Base-by-base conservation (phyloP, 2,113 vertebrate genomes). In the western clawed frog (Xenopus tropicalis) region DNA sequence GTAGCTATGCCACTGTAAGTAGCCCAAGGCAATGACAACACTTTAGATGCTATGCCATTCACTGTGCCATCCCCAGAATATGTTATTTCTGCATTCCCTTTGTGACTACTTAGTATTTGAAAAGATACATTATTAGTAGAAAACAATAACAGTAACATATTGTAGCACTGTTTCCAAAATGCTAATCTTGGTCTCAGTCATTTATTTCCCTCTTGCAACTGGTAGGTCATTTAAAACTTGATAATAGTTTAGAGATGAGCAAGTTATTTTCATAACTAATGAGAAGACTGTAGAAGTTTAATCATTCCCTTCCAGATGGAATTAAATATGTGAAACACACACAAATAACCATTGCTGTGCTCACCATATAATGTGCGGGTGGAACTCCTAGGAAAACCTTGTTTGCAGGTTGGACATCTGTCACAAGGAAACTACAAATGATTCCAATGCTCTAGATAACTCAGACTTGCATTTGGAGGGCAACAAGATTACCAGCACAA, bases 261-360 rank as follows among this genome's bases (percentile, higher is more conserved):
- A 68, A 79, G 83, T 52, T 56, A 79, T 77, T 86, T 85, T 81
- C 80, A 90, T 89, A 88, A 90, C 81, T 48, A 85, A 92, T 88
- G 86, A 87, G 79, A 54, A 66, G 75, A 83, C 0, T 4, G 80
- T 0, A 0, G 79, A 85, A 64, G 85, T 85, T 83, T 82, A 71
- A 85, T 85, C 66, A 82, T 86, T 88, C 84, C 86, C 85, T 90
- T 84, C 86, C 84, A 3, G 80, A 80, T 85, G 84, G 46, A 48
- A 48, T 48, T 6, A 48, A 48, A 48, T 37, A 37, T 37, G 6
- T 37, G 29, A 37, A 37, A 9, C 29, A 37, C 29, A 37, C 10
- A n/a, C n/a, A n/a, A 8, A 37, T 37, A 37, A 37, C 6, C 29
- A 37, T 37, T 37, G 29, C 29, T 37, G 29, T 37, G 29, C 29